These are phyloP conservation scores for Glyptemys insculpta DNA, from an alignment of 2,797 vertebrate genomes.

Conservation along the genomic window DNA sequence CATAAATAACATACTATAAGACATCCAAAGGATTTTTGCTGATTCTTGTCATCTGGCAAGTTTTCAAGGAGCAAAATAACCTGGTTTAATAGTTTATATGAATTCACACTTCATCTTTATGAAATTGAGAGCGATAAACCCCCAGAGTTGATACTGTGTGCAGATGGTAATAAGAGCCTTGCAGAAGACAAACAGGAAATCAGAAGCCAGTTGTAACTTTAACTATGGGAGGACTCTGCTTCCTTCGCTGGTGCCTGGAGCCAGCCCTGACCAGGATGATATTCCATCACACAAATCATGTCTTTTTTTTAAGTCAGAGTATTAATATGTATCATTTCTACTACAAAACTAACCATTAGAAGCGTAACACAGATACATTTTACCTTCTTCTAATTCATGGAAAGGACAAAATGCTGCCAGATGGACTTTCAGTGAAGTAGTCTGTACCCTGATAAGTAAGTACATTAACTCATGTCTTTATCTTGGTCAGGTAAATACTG, in stretches of 20 bases:
- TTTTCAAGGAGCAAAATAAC: not conserved
- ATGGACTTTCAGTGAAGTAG: slow-evolving; percentile 5
- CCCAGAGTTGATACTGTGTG: not conserved
- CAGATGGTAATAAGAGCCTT: not conserved
- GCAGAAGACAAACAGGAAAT: not conserved
- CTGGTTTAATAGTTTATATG: not conserved
- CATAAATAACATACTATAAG: not conserved
- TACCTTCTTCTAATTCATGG: not conserved
- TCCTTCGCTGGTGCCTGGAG: too few species aligned
- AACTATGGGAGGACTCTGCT: not conserved
- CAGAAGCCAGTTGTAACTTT: not conserved
- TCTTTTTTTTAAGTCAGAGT: slow-evolving; percentile 41
- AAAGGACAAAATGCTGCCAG: not conserved
- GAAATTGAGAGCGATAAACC: not conserved
- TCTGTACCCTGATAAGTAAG: not conserved
- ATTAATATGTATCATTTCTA: slow-evolving; percentile 53
- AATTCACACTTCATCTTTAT: not conserved
- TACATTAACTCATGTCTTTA: not conserved
- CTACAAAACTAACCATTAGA: slow-evolving; percentile 45
- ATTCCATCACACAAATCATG: not conserved
- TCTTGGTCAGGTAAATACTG: not conserved
- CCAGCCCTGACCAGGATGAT: not conserved
- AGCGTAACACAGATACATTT: not conserved
- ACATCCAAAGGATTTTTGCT: not conserved
- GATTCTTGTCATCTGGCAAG: not conserved